Base-by-base conservation (phyloP, 2,888 invertebrate species). In the Leptarthrus brevirostris region DNA sequence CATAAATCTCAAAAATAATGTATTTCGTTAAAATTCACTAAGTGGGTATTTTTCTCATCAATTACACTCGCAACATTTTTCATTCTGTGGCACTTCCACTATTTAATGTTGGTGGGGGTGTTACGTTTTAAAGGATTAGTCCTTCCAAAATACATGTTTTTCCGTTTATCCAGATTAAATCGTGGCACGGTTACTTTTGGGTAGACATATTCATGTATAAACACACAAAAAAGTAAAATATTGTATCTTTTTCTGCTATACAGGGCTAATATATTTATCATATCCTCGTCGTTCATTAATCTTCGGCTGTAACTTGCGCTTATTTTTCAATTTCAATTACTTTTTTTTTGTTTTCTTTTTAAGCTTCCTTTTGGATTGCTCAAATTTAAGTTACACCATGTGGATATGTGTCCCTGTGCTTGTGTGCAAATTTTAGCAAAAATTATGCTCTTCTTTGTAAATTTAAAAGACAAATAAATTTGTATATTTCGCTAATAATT, bases 1-100 rank as follows among this genome's bases (percentile, higher is more conserved):
- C 49, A 52, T 30, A 69, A 69, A 69, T 52, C 20, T 52, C 52
- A 69, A 69, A 69, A 52, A 69, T 52, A 69, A 69, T 49, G 16
- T 20, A 69, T 52, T 52, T 69, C 14, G 52, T 34, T 30, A 69
- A 69, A 47, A 69, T 44, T 69, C 52, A 69, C 69, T 26, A 52
- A 69, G 52, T 69, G 69, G 52, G 36, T 52, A 69, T 34, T 52
- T 69, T 49, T 69, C 52, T 26, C 52, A 36, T 30, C 52, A 30
- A 34, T 49, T 69, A 69, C 69, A 52, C 26, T 26, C 30, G 18
- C 34, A 52, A 69, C 20, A 52, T 49, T 69, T 69, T 52, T 64
- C 44, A 44, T 14, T 64, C 30, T 69, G n/a, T 69, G 52, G 34
- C 69, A 52, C 34, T 52, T 52, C 52, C 36, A 69, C 69, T 30